phyloP scores from a whole-genome alignment of 2,113 vertebrate genomes.

The Microtus ochrogaster region DNA sequence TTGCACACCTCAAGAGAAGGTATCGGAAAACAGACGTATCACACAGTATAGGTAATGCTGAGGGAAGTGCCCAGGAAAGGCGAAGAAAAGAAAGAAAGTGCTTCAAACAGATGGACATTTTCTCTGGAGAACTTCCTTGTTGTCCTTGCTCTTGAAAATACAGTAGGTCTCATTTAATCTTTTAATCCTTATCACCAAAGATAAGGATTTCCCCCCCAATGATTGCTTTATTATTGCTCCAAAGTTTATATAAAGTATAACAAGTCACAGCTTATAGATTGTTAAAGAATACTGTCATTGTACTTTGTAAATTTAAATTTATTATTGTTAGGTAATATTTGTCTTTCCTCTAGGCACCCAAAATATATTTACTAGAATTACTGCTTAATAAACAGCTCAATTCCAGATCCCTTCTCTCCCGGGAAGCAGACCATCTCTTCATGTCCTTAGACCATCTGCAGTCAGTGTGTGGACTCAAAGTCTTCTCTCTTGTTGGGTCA shows the following conservation, averaged over 20 bases:
- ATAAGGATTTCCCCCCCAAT: slow-evolving; percentile 68
- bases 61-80: not conserved
- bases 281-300: slow-evolving; percentile 53
- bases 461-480: not conserved
- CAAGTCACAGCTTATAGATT: slow-evolving; percentile 36
- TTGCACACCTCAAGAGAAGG: not conserved
- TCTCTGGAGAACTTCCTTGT: slow-evolving; percentile 73
- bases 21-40: slow-evolving; percentile 33
- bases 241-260: slow-evolving; percentile 68
- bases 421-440: not conserved
- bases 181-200: slow-evolving; percentile 77
- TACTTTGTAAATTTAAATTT: slow-evolving; percentile 29
- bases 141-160: slow-evolving; percentile 76
- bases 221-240: slow-evolving; percentile 75
- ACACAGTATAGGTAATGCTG: not conserved
- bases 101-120: slow-evolving; percentile 72
- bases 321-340: slow-evolving; percentile 14
- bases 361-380: slow-evolving; percentile 17
- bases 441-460: not conserved
- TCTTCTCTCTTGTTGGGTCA: slow-evolving; percentile 9
- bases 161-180: slow-evolving; percentile 50
- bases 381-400: not conserved
- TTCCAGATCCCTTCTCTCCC: not conserved
- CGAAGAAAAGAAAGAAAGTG: slow-evolving; percentile 60
- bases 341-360: not conserved